phyloP scores from a whole-genome alignment of 2,113 vertebrate species.

The Monopterus albus region DNA sequence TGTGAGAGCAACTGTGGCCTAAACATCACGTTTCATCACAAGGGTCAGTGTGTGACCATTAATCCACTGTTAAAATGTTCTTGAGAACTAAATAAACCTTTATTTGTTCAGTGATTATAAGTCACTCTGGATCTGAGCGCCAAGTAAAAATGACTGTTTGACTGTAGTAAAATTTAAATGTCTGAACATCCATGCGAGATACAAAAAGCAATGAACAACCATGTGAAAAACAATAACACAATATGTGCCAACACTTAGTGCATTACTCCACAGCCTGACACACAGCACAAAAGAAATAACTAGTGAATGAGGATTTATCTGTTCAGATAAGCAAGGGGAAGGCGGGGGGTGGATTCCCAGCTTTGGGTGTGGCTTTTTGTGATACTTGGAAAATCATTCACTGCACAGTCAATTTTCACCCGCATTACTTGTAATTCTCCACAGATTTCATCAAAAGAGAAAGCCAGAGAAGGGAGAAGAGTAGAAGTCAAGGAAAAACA shows the following conservation, averaged over 20 bases:
- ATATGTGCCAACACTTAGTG: constrained; percentile 1
- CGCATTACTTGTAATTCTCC: constrained; percentile 6
- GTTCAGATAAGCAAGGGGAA: constrained; percentile 19
- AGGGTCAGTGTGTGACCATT: constrained; percentile 1
- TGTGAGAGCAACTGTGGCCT: neutral
- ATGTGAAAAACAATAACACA: constrained; percentile 7
- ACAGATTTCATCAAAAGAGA: constrained; percentile 18
- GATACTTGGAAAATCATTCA: constrained; percentile 16
- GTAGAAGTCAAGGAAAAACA: constrained; percentile 4
- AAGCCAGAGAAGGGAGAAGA: neutral
- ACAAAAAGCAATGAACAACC: constrained; percentile 16
- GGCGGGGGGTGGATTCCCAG: constrained; percentile 38
- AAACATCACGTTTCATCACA: neutral
- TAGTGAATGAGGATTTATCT: constrained; percentile 38
- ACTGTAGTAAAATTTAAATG: neutral
- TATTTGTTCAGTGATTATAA: constrained; percentile 3
- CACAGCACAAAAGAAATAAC: constrained; percentile 26
- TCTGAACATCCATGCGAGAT: neutral
- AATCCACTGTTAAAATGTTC: neutral
- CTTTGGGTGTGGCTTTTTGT: constrained; percentile 56
- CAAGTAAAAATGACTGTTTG: neutral
- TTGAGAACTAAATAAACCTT: neutral
- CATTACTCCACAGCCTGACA: neutral
- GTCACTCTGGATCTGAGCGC: neutral
- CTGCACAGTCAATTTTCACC: constrained; percentile 21